phyloP scores from a whole-genome alignment of 2,797 vertebrate genomes.

The Rhabdomys pumilio region DNA sequence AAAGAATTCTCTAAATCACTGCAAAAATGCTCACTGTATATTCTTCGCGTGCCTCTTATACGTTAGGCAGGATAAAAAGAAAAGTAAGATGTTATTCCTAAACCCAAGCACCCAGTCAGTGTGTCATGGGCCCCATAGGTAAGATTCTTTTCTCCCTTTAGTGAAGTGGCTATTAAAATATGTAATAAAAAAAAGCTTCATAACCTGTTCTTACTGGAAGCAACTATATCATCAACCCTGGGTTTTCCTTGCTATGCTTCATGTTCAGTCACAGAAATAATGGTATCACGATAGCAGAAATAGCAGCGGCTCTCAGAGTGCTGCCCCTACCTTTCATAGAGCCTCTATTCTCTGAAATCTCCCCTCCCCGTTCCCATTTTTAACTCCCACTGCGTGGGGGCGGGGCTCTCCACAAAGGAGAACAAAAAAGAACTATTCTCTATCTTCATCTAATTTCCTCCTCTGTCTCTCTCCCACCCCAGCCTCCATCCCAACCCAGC shows the following conservation, averaged over 20 bases:
- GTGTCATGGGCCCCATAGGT: background rate
- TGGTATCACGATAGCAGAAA: background rate
- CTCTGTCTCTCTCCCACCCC: background rate
- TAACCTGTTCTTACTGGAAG: constrained; percentile 49
- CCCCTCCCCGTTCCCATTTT: background rate
- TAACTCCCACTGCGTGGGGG: background rate
- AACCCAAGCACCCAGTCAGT: constrained; percentile 52
- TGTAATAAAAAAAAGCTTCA: background rate
- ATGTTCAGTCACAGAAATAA: constrained; percentile 1
- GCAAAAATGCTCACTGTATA: background rate
- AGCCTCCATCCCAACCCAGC: background rate
- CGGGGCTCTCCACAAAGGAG: constrained; percentile 34
- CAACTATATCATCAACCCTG: background rate
- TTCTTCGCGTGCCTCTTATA: background rate
- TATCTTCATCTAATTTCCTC: background rate
- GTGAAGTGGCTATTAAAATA: constrained; percentile 42
- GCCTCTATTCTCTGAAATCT: constrained; percentile 37
- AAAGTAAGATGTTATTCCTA: background rate
- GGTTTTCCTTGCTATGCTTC: background rate
- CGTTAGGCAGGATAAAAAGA: constrained; percentile 15
- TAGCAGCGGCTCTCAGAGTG: background rate
- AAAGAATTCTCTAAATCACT: constrained; percentile 54
- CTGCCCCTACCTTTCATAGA: background rate
- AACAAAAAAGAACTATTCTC: constrained; percentile 1
- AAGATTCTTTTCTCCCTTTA: constrained; percentile 35